phyloP scores from a whole-genome alignment of 1,140 invertebrate species.

The Penaeus japonicus region DNA sequence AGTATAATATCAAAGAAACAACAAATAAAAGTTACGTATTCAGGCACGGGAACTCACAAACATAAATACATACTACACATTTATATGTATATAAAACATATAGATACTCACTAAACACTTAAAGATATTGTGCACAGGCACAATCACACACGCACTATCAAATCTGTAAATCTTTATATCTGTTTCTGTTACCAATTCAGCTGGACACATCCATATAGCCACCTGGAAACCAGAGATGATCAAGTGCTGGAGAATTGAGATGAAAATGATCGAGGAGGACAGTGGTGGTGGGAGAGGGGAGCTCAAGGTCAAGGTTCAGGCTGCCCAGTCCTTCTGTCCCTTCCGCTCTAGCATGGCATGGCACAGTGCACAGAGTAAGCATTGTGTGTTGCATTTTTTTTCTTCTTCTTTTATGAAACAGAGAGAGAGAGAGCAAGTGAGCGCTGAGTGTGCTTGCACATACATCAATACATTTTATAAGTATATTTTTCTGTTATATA shows the following conservation, averaged over 20 bases:
- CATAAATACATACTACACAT: neutral
- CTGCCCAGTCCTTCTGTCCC: slow-evolving; percentile 51
- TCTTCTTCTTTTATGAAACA: no score
- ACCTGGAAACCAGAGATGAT: slow-evolving; percentile 58
- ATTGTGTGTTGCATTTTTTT: neutral
- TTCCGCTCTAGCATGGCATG: slow-evolving; percentile 16
- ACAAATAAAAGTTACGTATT: neutral
- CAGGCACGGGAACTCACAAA: neutral
- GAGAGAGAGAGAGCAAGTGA: no score
- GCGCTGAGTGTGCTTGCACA: no score
- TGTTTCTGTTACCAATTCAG: neutral
- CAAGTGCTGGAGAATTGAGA: slow-evolving; percentile 50
- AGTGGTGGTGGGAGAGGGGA: slow-evolving; percentile 41
- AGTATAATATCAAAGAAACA: no score
- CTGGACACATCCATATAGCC: slow-evolving; percentile 52
- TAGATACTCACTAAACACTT: neutral
- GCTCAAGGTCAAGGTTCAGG: slow-evolving; percentile 36
- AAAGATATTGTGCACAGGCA: neutral
- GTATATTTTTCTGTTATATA: no score
- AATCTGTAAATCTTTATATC: neutral
- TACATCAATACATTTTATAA: no score
- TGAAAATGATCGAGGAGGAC: slow-evolving; percentile 14
- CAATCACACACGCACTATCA: neutral
- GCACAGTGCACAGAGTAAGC: slow-evolving; percentile 39
- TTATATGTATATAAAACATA: neutral